phyloP scores from a whole-genome alignment of 2,888 invertebrate genomes.

The Rhingia campestris region DNA sequence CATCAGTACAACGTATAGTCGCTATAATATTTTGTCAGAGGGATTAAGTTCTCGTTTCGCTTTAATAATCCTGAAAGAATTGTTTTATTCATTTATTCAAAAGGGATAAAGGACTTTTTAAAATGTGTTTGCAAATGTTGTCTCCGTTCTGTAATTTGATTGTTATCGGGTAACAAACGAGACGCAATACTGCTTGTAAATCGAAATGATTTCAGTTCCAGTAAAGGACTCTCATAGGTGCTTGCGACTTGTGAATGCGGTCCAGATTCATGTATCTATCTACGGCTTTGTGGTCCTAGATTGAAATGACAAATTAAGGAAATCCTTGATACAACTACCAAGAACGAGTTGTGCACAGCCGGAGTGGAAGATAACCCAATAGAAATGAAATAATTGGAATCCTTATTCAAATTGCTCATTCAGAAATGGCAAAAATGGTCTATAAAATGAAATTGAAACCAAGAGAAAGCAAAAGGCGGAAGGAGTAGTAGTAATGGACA shows the following conservation, averaged over 20 bases:
- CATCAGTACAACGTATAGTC: not conserved
- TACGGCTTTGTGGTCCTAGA: not conserved
- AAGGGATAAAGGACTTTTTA: not conserved
- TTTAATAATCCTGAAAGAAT: constrained; percentile 32
- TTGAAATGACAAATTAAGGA: constrained; percentile 23
- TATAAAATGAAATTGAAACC: constrained; percentile 16
- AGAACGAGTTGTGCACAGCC: not conserved
- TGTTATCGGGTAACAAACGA: constrained; percentile 12
- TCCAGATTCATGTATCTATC: not conserved
- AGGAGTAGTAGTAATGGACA: not conserved
- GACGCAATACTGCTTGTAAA: not conserved
- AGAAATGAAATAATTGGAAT: constrained; percentile 47
- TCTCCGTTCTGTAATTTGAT: constrained; percentile 16
- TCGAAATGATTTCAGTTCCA: not conserved
- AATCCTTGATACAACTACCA: not conserved
- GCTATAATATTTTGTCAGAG: constrained; percentile 1
- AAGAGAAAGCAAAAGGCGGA: not conserved
- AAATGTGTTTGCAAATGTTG: not conserved
- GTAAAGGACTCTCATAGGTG: not conserved
- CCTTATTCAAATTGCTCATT: constrained; percentile 47
- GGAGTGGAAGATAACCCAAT: constrained; percentile 21
- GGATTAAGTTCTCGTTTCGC: constrained; percentile 13
- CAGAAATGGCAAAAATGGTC: not conserved
- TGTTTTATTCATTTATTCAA: constrained; percentile 9
- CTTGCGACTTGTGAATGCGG: not conserved